Percentiles rank a stretch among this genome's conserved stretches.
phyloP scores from a whole-genome alignment of 2,888 invertebrate species.

The Ecliptopera silaceata region DNA sequence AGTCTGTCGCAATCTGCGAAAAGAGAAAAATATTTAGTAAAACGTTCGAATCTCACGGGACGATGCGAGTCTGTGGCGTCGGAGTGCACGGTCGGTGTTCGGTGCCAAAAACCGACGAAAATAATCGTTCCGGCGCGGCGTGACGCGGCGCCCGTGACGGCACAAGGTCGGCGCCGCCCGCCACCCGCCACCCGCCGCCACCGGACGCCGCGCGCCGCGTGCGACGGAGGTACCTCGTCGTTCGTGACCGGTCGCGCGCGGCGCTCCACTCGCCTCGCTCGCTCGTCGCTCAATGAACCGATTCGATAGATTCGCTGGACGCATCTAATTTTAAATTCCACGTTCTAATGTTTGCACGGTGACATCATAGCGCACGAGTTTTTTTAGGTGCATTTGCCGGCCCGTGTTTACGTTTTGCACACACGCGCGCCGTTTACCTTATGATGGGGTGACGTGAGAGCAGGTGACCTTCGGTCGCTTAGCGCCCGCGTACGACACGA shows the following conservation, averaged over 20 bases:
- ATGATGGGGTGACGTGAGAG: slow-evolving; percentile 58
- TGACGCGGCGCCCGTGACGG: slow-evolving; percentile 72
- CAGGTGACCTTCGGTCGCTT: slow-evolving; percentile 51
- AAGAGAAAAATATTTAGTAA: slow-evolving; percentile 53
- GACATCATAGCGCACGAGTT: slow-evolving; percentile 76
- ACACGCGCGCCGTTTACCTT: slow-evolving; percentile 57
- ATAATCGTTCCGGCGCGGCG: slow-evolving; percentile 72
- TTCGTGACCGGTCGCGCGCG: slow-evolving; percentile 75
- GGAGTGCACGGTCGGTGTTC: slow-evolving; percentile 55
- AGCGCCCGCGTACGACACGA: slow-evolving; percentile 37
- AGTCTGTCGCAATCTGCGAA: slow-evolving; percentile 90
- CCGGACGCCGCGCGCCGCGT: slow-evolving; percentile 42
- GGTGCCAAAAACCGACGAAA: slow-evolving; percentile 79
- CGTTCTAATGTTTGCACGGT: slow-evolving; percentile 75
- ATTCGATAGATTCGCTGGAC: slow-evolving; percentile 66
- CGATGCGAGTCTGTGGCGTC: slow-evolving; percentile 52
- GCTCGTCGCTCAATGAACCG: slow-evolving; percentile 81
- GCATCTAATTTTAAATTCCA: slow-evolving; percentile 77
- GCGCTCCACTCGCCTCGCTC: slow-evolving; percentile 78
- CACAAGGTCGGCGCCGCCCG: slow-evolving; percentile 69
- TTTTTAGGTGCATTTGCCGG: slow-evolving; percentile 70
- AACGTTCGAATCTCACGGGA: slow-evolving; percentile 52
- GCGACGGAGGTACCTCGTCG: slow-evolving; percentile 62
- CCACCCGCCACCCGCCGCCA: slow-evolving; percentile 45
- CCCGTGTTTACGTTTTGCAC: slow-evolving; percentile 75